A percentile compares a stretch with the other conserved stretches of the same genome.
Conservation (phyloP, 2,113 vertebrate species). For the Esox niger region DNA sequence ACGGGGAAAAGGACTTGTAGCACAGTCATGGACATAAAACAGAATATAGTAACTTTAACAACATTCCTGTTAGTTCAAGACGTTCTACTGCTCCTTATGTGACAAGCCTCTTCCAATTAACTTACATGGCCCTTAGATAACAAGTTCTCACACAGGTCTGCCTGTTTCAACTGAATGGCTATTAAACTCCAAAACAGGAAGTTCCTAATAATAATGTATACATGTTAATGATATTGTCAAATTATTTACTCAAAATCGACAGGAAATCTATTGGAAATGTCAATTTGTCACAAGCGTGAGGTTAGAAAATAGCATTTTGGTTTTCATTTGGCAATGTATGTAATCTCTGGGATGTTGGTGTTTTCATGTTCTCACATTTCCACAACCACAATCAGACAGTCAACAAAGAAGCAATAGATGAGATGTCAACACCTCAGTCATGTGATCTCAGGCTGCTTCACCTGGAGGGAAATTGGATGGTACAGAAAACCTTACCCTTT, state of each 20-base stretch:
- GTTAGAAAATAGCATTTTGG: too few species aligned
- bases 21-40: too few species aligned
- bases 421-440: not conserved
- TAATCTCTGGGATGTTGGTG: not conserved
- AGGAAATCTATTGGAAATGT: not conserved
- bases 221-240: too few species aligned
- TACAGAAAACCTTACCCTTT: slow-evolving; percentile 9
- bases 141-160: not conserved
- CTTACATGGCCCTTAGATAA: not conserved
- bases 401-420: not conserved
- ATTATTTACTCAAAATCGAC: not conserved
- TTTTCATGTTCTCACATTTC: not conserved
- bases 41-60: too few species aligned
- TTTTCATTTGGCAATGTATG: not conserved
- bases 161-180: not conserved
- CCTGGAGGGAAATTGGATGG: not conserved
- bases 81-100: too few species aligned
- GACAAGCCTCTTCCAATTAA: too few species aligned
- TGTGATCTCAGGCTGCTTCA: not conserved
- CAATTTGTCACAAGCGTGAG: not conserved
- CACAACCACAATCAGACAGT: not conserved
- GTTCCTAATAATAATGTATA: not conserved
- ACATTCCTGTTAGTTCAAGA: too few species aligned
- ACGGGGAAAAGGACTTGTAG: too few species aligned
- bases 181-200: not conserved